Evolutionary conservation across 2,888 invertebrate genomes (phyloP).

Genomic region (Abrostola tripartita): DNA sequence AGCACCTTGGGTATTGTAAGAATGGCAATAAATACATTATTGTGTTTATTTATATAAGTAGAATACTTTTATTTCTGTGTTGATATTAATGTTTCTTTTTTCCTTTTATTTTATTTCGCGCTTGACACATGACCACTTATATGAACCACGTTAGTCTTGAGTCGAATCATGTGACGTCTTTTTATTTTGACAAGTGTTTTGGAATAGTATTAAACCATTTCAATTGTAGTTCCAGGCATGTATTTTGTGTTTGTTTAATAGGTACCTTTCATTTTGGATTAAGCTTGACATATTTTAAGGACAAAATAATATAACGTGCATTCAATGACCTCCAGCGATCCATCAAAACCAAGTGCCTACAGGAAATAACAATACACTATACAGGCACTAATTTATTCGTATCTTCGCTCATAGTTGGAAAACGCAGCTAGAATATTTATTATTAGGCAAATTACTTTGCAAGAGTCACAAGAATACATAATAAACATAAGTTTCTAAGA

Average conservation of each 20-base stretch:
- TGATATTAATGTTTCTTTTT: not conserved
- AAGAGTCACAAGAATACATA: slow-evolving; percentile 17
- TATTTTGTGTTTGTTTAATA: too few species aligned
- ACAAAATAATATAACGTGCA: slow-evolving; percentile 12
- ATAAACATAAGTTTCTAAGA: slow-evolving; percentile 30
- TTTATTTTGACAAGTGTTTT: too few species aligned
- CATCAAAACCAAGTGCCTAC: slow-evolving; percentile 39
- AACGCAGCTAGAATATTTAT: slow-evolving; percentile 40
- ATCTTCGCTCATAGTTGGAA: slow-evolving; percentile 36
- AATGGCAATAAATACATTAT: slow-evolving; percentile 34
- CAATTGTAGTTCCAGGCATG: too few species aligned
- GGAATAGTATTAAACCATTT: too few species aligned
- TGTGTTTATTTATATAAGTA: slow-evolving; percentile 18
- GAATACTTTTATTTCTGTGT: slow-evolving; percentile 18
- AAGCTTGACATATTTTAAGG: not conserved
- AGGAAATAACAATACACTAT: slow-evolving; percentile 44
- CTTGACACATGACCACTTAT: too few species aligned
- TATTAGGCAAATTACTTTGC: slow-evolving; percentile 24
- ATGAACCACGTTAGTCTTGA: too few species aligned
- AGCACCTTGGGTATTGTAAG: slow-evolving; percentile 44
- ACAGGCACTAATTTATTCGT: slow-evolving; percentile 37
- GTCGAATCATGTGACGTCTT: too few species aligned
- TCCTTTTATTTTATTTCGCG: not conserved
- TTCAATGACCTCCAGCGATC: slow-evolving; percentile 46
- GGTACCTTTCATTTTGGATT: too few species aligned